A percentile compares a stretch with the other conserved stretches of the same genome.
Evolutionary conservation across 2,797 vertebrate species (phyloP).

Genomic region (Cichlasoma orientale): DNA sequence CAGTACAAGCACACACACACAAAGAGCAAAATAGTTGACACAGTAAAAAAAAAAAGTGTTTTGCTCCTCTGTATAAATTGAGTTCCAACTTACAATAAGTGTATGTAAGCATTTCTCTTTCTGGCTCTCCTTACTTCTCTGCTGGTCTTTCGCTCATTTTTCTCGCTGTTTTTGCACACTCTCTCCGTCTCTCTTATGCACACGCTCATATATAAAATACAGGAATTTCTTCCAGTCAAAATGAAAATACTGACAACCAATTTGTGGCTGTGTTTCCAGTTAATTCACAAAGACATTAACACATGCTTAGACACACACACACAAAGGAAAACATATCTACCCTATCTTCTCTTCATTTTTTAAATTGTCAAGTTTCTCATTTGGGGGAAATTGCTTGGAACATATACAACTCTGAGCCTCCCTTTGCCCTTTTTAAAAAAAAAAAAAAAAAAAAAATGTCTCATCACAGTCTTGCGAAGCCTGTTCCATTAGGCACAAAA

Average conservation of each 20-base stretch:
- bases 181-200: not conserved
- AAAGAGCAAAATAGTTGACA: conserved; percentile 50
- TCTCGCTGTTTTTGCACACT: not conserved
- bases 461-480: not conserved
- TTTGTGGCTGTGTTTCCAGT: conserved; percentile 22
- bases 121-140: conserved; percentile 17
- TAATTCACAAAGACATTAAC: conserved; percentile 26
- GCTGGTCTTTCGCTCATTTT: conserved; percentile 1
- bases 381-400: conserved; percentile 67
- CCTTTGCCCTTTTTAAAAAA: conserved; percentile 29
- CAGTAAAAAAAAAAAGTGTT: conserved; percentile 42
- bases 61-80: conserved; percentile 60
- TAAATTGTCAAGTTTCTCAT: conserved; percentile 62
- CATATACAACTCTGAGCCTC: conserved; percentile 35
- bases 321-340: conserved; percentile 9
- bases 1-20: not conserved
- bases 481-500: not conserved
- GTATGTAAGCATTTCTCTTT: conserved; percentile 57
- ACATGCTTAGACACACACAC: not conserved
- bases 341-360: conserved; percentile 40
- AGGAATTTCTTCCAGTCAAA: conserved; percentile 7
- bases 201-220: not conserved
- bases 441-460: too few species aligned
- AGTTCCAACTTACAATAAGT: conserved; percentile 52
- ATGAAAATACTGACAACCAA: conserved; percentile 20